These are phyloP conservation scores for Calephelis nemesis DNA, from an alignment of 1,140 invertebrate genomes.

Conservation along the genomic window DNA sequence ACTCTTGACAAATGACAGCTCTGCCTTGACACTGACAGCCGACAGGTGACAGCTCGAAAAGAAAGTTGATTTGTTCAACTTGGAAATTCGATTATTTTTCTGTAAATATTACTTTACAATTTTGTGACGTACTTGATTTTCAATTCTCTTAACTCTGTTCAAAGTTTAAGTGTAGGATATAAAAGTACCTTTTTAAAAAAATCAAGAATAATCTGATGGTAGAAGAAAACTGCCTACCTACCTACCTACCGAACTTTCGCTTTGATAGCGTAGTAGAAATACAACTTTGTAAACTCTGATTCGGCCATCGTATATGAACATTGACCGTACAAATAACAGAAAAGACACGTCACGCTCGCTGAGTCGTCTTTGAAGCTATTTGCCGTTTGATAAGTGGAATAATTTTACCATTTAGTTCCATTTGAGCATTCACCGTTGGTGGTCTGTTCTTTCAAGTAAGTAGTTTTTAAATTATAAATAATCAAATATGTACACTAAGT, in stretches of 20 bases:
- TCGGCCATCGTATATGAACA: neutral
- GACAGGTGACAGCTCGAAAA: too few species aligned
- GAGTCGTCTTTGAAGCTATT: neutral
- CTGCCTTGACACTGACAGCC: too few species aligned
- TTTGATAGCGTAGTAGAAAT: neutral
- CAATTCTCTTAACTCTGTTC: too few species aligned
- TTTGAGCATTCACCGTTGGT: constrained; percentile 8
- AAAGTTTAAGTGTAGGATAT: too few species aligned
- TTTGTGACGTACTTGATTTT: too few species aligned
- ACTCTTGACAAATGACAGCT: too few species aligned
- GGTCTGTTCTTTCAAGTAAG: constrained; percentile 10
- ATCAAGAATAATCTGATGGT: too few species aligned
- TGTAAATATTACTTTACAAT: too few species aligned
- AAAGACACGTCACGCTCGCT: constrained; percentile 20
- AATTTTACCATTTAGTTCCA: constrained; percentile 10
- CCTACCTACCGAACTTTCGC: neutral
- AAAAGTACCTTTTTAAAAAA: too few species aligned
- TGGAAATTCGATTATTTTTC: too few species aligned
- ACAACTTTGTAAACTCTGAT: neutral
- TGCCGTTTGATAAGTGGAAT: constrained; percentile 3
- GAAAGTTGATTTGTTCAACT: too few species aligned
- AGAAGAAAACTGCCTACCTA: too few species aligned
- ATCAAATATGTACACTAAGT: neutral
- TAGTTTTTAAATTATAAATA: neutral
- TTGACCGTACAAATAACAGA: constrained; percentile 13